These are phyloP conservation scores for Panzeria rudis DNA, from an alignment of 2,888 invertebrate species.

Conservation along the genomic window DNA sequence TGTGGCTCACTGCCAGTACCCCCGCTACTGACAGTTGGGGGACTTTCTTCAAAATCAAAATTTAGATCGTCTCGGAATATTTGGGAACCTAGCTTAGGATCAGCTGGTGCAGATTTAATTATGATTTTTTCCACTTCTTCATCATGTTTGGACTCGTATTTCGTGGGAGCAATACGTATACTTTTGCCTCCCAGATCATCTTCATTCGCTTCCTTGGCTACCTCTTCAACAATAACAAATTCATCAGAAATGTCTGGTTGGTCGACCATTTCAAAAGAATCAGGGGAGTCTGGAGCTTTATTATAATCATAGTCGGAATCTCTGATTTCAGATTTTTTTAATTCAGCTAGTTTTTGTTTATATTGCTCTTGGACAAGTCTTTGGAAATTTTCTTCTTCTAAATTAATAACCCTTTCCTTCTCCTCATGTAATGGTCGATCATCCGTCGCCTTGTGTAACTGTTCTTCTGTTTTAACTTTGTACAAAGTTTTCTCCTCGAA, in stretches of 20 bases:
- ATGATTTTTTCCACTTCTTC: slow-evolving; percentile 89
- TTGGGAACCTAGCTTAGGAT: slow-evolving; percentile 86
- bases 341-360: slow-evolving; percentile 86
- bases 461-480: slow-evolving; percentile 82
- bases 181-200: slow-evolving; percentile 93
- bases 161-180: slow-evolving; percentile 86
- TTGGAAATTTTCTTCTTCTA: slow-evolving; percentile 83
- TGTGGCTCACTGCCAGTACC: slow-evolving; percentile 76
- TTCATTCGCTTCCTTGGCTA: slow-evolving; percentile 93
- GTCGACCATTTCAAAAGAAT: slow-evolving; percentile 94
- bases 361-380: slow-evolving; percentile 83
- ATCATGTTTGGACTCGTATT: slow-evolving; percentile 87
- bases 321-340: slow-evolving; percentile 84
- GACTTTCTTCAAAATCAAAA: slow-evolving; percentile 89
- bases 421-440: slow-evolving; percentile 78
- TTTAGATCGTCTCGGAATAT: slow-evolving; percentile 86
- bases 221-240: slow-evolving; percentile 94
- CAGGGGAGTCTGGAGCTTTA: slow-evolving; percentile 89
- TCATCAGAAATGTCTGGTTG: slow-evolving; percentile 94
- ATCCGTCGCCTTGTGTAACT: slow-evolving; percentile 81
- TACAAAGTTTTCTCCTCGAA: slow-evolving; percentile 81
- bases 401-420: slow-evolving; percentile 77
- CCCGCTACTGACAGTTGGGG: slow-evolving; percentile 83
- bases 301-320: slow-evolving; percentile 85
- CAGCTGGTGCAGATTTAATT: slow-evolving; percentile 88